Conservation (phyloP, 2,888 invertebrate species). For the Mythimna lalbum region DNA sequence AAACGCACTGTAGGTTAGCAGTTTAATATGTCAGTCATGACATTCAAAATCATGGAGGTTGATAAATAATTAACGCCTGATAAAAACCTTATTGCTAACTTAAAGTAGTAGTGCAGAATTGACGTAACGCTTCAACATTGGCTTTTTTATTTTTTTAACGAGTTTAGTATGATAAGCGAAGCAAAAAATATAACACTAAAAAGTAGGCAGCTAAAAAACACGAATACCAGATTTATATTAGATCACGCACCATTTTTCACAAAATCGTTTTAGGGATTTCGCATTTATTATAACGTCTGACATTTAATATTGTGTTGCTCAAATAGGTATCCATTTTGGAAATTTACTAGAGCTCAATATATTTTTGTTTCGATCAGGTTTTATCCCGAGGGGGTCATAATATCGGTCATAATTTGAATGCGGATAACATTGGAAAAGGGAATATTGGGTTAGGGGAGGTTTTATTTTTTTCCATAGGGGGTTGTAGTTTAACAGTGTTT, state of each 20-base stretch:
- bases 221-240: background rate
- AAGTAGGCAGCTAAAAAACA: background rate
- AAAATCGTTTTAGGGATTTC: background rate
- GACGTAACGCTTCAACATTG: no score
- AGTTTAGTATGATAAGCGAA: no score
- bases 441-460: conserved; percentile 2
- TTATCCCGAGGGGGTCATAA: conserved; percentile 21
- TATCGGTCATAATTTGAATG: conserved; percentile 6
- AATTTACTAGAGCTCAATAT: conserved; percentile 14
- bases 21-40: no score
- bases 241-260: background rate
- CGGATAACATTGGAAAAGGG: background rate
- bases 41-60: no score
- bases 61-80: no score
- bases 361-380: conserved; percentile 23
- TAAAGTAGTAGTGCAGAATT: no score
- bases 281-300: conserved; percentile 19
- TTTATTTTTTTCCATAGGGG: background rate
- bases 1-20: no score
- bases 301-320: conserved; percentile 12
- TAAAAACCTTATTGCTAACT: no score
- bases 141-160: no score
- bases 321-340: conserved; percentile 2
- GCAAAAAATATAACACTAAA: no score
- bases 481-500: background rate